Evolutionary conservation across 2,113 vertebrate species (phyloP).

Genomic region (Pelmatolapia mariae): DNA sequence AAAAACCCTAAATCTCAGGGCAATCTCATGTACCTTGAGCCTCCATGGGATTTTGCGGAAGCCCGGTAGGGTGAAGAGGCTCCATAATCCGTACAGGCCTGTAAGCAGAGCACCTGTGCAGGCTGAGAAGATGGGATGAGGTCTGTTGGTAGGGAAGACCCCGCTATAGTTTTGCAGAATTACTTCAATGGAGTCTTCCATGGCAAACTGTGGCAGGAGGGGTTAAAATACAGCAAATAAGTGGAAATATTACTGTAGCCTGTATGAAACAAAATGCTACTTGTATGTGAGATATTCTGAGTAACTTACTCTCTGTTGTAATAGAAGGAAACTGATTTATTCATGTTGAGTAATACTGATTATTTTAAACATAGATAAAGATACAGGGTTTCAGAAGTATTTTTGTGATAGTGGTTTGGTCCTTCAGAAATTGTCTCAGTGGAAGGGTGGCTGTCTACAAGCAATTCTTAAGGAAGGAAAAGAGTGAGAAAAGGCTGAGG

Average conservation of each 20-base stretch:
- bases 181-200: conserved; percentile 73
- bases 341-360: neutral
- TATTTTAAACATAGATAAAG: neutral
- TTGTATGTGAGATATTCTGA: neutral
- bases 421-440: neutral
- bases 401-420: neutral
- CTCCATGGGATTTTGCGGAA: conserved; percentile 63
- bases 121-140: conserved; percentile 35
- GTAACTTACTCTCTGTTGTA: neutral
- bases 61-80: conserved; percentile 65
- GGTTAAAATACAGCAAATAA: neutral
- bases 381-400: neutral
- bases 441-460: neutral
- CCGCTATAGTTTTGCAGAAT: conserved; percentile 55
- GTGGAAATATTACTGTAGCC: neutral
- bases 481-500: neutral
- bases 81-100: conserved; percentile 68
- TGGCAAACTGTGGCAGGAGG: neutral
- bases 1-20: neutral
- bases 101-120: conserved; percentile 43
- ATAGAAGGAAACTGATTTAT: neutral
- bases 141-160: neutral
- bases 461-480: neutral
- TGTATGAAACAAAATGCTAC: neutral
- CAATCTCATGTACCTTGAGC: conserved; percentile 56